These are phyloP conservation scores for Ictalurus punctatus DNA, from an alignment of 2,113 vertebrate species.

Conservation along the genomic window DNA sequence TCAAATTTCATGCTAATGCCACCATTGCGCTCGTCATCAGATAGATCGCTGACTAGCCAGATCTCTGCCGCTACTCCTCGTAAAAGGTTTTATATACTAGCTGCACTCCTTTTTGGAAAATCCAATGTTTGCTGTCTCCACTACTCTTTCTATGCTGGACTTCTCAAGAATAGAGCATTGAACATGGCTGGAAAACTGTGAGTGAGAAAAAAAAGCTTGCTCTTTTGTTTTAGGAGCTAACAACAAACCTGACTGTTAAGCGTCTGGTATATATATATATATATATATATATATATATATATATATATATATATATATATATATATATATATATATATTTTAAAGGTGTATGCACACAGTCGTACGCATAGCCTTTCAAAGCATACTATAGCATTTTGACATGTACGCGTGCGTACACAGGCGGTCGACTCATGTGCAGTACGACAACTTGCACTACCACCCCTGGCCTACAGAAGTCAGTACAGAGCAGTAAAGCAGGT, in stretches of 20 bases:
- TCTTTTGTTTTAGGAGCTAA: background rate
- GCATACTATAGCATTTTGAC: no score
- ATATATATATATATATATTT: no score
- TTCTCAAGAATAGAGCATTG: background rate
- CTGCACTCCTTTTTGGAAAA: background rate
- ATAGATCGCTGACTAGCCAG: background rate
- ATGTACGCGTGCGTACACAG: no score
- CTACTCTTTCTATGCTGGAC: background rate
- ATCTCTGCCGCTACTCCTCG: background rate
- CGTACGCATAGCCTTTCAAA: no score
- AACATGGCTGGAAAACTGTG: background rate
- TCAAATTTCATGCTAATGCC: background rate
- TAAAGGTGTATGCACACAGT: no score
- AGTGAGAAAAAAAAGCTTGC: background rate
- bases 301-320: no score
- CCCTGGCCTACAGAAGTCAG: no score
- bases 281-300: no score
- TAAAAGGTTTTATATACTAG: background rate
- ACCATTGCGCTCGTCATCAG: background rate
- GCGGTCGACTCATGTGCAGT: no score
- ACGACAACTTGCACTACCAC: no score
- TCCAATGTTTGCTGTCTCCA: background rate
- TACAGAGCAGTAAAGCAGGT: no score
- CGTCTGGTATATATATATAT: no score
- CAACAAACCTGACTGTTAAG: background rate